phyloP scores from a whole-genome alignment of 2,113 vertebrate species.

The Rutilus rutilus region DNA sequence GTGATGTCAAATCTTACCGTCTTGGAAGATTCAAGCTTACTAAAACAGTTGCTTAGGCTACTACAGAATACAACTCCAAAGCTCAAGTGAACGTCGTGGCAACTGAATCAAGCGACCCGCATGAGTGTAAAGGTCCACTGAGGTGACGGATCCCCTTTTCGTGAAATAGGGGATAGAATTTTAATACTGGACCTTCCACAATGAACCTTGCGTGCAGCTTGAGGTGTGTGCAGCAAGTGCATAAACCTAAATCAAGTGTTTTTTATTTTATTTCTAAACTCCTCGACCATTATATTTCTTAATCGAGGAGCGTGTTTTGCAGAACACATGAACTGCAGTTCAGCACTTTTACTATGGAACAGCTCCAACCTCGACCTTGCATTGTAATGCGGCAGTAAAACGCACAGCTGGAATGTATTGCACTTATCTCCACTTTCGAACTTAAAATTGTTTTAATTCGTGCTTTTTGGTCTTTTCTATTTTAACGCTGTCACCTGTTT shows the following conservation, averaged over 20 bases:
- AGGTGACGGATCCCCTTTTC: conserved; percentile 30
- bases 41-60: conserved; percentile 54
- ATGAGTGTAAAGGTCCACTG: conserved; percentile 39
- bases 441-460: conserved; percentile 56
- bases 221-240: conserved; percentile 67
- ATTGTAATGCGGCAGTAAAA: conserved; percentile 55
- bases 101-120: conserved; percentile 55
- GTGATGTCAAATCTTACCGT: conserved; percentile 72
- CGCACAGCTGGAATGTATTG: conserved; percentile 71
- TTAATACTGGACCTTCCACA: conserved; percentile 54
- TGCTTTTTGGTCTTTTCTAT: conserved; percentile 77
- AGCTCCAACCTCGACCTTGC: conserved; percentile 71
- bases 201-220: conserved; percentile 64
- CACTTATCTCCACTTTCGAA: conserved; percentile 68
- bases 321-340: conserved; percentile 68
- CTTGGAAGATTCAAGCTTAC: conserved; percentile 76
- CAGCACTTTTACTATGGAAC: conserved; percentile 76
- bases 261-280: background rate
- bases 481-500: conserved; percentile 62
- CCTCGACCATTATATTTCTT: conserved; percentile 38
- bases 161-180: conserved; percentile 41
- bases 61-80: conserved; percentile 46
- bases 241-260: conserved; percentile 56
- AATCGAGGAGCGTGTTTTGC: conserved; percentile 55
- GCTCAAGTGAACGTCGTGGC: conserved; percentile 45